Evolutionary conservation across 2,888 invertebrate species (phyloP).

Genomic region (Drosophila borborema): DNA sequence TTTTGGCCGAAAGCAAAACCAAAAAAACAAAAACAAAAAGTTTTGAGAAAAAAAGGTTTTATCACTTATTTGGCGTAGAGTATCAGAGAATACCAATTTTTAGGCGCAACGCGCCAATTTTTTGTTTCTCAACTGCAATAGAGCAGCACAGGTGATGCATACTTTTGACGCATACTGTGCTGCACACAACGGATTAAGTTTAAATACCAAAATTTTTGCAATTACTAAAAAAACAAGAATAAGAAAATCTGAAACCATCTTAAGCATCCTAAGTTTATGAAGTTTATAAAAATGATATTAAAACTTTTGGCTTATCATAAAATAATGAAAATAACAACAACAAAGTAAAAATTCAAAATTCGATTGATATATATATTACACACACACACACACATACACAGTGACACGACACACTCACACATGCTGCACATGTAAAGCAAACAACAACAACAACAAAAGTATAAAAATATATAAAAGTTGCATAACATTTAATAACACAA

Average conservation of each 20-base stretch:
- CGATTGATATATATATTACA: slow-evolving; percentile 80
- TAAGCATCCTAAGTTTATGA: slow-evolving; percentile 79
- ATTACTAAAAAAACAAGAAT: slow-evolving; percentile 42
- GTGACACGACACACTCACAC: slow-evolving; percentile 25
- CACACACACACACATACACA: slow-evolving; percentile 31
- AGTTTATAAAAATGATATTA: slow-evolving; percentile 52
- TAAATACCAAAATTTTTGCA: slow-evolving; percentile 51
- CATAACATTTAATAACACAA: slow-evolving; percentile 52
- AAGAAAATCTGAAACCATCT: slow-evolving; percentile 29
- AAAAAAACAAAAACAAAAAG: slow-evolving; percentile 46
- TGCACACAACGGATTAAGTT: slow-evolving; percentile 64
- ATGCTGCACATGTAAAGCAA: slow-evolving; percentile 61
- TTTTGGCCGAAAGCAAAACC: slow-evolving; percentile 49
- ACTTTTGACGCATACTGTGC: slow-evolving; percentile 68
- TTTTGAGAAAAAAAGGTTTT: slow-evolving; percentile 72
- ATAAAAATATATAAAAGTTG: slow-evolving; percentile 70
- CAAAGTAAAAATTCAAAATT: slow-evolving; percentile 73
- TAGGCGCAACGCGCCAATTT: slow-evolving; percentile 35
- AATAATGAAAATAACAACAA: slow-evolving; percentile 37
- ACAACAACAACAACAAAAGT: slow-evolving; percentile 33
- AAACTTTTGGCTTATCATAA: slow-evolving; percentile 74
- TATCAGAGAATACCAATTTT: slow-evolving; percentile 49
- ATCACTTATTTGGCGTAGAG: slow-evolving; percentile 82
- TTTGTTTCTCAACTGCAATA: slow-evolving; percentile 78
- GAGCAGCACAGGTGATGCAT: slow-evolving; percentile 68